phyloP scores from a whole-genome alignment of 2,113 vertebrate genomes.

The Leptobrachium ailaonicum region DNA sequence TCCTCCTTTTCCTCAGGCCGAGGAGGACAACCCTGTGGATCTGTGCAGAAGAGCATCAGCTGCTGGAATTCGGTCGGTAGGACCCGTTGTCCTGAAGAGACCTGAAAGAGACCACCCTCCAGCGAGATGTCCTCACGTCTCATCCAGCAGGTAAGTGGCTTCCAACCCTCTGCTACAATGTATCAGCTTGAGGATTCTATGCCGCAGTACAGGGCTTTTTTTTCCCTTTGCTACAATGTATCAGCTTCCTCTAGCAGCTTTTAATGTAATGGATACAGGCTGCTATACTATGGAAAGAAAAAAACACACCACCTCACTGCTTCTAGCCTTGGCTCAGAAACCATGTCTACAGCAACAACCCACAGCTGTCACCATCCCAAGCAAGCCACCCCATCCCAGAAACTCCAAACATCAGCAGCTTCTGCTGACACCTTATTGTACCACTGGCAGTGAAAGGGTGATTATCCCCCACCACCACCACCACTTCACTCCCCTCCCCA shows the following conservation, averaged over 20 bases:
- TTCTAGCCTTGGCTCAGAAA: background rate
- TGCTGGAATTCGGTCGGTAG: conserved; percentile 51
- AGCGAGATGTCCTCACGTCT: conserved; percentile 48
- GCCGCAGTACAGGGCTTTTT: conserved; percentile 24
- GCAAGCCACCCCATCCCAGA: too few species aligned
- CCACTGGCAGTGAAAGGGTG: background rate
- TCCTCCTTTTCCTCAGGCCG: conserved; percentile 55
- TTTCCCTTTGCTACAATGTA: background rate
- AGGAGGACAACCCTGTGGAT: conserved; percentile 67
- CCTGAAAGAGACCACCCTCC: conserved; percentile 36
- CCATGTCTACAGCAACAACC: too few species aligned
- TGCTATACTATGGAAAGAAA: background rate
- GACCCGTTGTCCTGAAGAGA: conserved; percentile 54
- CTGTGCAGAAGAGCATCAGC: conserved; percentile 59
- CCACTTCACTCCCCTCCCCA: too few species aligned
- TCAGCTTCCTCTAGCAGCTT: background rate
- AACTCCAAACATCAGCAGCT: too few species aligned
- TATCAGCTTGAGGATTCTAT: background rate
- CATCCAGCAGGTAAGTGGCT: conserved; percentile 66
- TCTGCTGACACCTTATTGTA: background rate
- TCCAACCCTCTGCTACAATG: conserved; percentile 15
- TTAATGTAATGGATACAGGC: conserved; percentile 2
- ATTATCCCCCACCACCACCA: background rate
- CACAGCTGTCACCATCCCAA: too few species aligned
- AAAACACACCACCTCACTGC: background rate